Base-by-base conservation (phyloP, 2,797 vertebrate species). In the Mormyrus hasselquistii region DNA sequence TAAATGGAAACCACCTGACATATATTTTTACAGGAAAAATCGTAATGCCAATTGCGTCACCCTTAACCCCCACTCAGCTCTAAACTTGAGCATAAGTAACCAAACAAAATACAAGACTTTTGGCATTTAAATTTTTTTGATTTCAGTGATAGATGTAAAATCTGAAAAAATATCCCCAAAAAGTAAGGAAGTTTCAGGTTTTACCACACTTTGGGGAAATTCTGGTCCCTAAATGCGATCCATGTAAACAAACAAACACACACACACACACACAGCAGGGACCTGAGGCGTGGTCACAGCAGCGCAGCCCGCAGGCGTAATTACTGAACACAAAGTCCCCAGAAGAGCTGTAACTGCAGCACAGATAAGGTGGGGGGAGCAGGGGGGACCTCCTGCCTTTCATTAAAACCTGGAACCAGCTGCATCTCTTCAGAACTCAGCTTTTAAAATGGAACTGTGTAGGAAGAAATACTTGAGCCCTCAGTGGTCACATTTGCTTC, bases 371-470 rank as follows among this genome's bases (percentile, higher is more conserved):
- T 19, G 2, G 86, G 16, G 76, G 55, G 76, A 22, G 87, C 90
- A 73, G 88, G 88, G 79, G 90, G 87, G 89, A 10, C 1, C 59
- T 84, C 90, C 93, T 93, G 93, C 57, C 91, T 90, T 34, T 89
- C 79, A 94, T 94, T 91, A 93, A 90, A 91, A 85, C 0, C 79
- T 88, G 90, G 89, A 93, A 86, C 6, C 88, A 29, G 83, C 87
- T n/a, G 86, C 50, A 14, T 38, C 12, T 89, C 49, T 87, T 29
- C 49, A 90, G 69, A 88, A 4, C 10, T 88, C 84, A 9, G 88
- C 85, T 88, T 89, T 41, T 88, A 91, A 87, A 89, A 83, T 25
- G 52, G 86, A 90, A 89, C 52, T 86, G 47, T 87, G 53, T 62
- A 55, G 12, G 88, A 91, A 91, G 86, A n/a, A 90, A 90, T 55